Conservation (phyloP, 2,888 invertebrate species). For the Epinotia demarniana region DNA sequence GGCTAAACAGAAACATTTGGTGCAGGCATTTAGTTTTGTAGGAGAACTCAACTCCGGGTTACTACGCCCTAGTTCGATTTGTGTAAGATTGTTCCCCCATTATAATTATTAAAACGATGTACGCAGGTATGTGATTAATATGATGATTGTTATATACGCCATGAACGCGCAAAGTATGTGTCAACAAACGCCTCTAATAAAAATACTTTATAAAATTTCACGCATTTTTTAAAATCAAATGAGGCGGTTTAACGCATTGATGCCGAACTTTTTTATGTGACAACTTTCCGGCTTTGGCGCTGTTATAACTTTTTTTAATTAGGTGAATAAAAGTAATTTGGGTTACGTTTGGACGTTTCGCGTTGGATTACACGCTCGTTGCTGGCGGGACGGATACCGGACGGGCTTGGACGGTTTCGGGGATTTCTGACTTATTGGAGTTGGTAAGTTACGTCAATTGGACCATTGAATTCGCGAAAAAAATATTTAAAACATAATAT, state of each 20-base stretch:
- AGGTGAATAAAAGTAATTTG: slow-evolving; percentile 38
- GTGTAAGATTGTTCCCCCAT: too few relatives aligned
- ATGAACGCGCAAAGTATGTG: too few relatives aligned
- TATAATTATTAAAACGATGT: too few relatives aligned
- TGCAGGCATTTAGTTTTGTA: too few relatives aligned
- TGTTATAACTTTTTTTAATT: slow-evolving; percentile 41
- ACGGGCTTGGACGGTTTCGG: not conserved
- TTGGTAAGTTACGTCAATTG: not conserved
- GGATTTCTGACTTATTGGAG: slow-evolving; percentile 1
- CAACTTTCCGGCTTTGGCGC: slow-evolving; percentile 33
- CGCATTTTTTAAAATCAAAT: slow-evolving; percentile 14
- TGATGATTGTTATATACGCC: too few relatives aligned
- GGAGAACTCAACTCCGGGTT: too few relatives aligned
- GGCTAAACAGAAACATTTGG: too few relatives aligned
- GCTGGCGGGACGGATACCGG: slow-evolving; percentile 1
- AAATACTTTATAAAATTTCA: not conserved
- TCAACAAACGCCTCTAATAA: not conserved
- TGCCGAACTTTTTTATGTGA: slow-evolving; percentile 25
- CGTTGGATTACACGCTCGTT: slow-evolving; percentile 20
- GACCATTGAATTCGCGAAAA: too few relatives aligned
- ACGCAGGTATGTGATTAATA: too few relatives aligned
- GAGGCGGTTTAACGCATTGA: slow-evolving; percentile 11
- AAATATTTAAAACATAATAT: too few relatives aligned
- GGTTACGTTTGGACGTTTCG: slow-evolving; percentile 24
- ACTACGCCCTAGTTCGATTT: too few relatives aligned